Conservation (phyloP, 2,113 vertebrate genomes). For the Coracopsis vasa region DNA sequence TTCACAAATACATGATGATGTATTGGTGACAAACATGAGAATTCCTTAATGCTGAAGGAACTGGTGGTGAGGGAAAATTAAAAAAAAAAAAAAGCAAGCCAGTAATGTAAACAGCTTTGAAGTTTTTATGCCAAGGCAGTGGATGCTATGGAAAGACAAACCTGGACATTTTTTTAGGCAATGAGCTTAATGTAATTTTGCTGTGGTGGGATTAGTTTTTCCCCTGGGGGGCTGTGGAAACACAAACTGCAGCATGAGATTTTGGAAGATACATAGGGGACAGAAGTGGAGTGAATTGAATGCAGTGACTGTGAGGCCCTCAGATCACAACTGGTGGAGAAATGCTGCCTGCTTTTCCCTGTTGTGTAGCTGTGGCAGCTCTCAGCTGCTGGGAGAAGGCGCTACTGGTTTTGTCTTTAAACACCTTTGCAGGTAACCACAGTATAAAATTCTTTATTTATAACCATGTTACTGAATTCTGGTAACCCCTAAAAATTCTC, state of each 20-base stretch:
- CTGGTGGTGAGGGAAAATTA: neutral
- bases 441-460: neutral
- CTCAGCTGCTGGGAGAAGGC: neutral
- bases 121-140: neutral
- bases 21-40: neutral
- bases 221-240: fast-evolving
- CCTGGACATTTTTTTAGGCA: neutral
- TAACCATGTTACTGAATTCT: neutral
- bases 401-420: neutral
- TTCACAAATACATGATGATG: neutral
- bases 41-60: neutral
- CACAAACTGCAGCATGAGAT: neutral
- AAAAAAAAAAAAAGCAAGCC: neutral
- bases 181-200: neutral
- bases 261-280: neutral
- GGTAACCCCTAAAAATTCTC: neutral
- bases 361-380: neutral
- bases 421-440: neutral
- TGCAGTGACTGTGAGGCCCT: fast-evolving
- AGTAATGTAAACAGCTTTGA: neutral
- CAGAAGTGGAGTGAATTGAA: neutral
- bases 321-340: neutral
- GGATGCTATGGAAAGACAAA: neutral
- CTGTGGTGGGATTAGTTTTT: neutral
- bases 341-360: neutral